Base-by-base conservation (phyloP, 2,888 invertebrate species). In the Rambutsinella grinnellia region DNA sequence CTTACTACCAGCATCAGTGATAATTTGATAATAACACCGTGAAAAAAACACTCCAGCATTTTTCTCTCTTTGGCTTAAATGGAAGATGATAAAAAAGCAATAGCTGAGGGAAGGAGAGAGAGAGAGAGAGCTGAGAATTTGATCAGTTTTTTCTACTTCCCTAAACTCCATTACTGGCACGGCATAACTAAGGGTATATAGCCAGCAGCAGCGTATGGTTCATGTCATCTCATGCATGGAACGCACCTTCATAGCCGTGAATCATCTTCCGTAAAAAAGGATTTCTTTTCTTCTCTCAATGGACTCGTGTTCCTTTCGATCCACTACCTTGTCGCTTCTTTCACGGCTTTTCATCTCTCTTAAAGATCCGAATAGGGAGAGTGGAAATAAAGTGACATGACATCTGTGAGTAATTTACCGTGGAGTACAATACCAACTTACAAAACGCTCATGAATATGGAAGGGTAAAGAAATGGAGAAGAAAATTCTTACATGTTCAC, bases 11-110 rank as follows among this genome's bases (percentile, higher is more conserved):
- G n/a, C 44, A 19, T 17, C 47, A 46, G n/a, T 60, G 51, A 75
- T 75, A 75, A 75, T 75, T 75, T 75, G 75, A 75, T 75, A 75
- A 75, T 75, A 68, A 68, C 51, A 46, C 57, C 58, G 67, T 66
- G 74, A 67, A 74, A 74, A 65, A 53, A 27, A n/a, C 26, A 21
- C 62, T 19, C 66, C 36, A 46, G 53, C 66, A 66, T 53, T 66
- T 66, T 57, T 57, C 46, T 44, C 27, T 27, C 28, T 26, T 5
- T n/a, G n/a, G n/a, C n/a, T n/a, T n/a, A n/a, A n/a, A n/a, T n/a
- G 13, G 36, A 36, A 36, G 36, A 36, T 36, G 5, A 36, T 13
- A 36, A 36, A 5, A 36, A 36, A 36, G n/a, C n/a, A n/a, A n/a
- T n/a, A n/a, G n/a, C n/a, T n/a, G n/a, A n/a, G n/a, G n/a, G n/a